Percentiles rank a stretch among this genome's conserved stretches.
Evolutionary conservation across 2,113 vertebrate genomes (phyloP).

Genomic region (Meles meles): DNA sequence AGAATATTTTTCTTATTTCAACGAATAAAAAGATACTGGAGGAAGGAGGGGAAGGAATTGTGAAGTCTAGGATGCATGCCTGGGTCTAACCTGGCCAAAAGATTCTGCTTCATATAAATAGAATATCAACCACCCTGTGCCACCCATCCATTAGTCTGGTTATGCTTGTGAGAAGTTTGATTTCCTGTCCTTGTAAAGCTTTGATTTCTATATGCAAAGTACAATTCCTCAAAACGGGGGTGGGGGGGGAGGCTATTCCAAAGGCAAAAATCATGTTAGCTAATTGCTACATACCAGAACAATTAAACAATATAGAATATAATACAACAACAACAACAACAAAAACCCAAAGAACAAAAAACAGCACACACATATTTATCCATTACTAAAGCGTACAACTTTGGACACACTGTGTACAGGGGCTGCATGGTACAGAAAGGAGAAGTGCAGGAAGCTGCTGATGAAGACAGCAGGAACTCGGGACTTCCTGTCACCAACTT

Average conservation of each 20-base stretch:
- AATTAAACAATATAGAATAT: neutral
- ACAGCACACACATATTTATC: neutral
- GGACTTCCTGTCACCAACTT: no score
- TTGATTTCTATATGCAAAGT: neutral
- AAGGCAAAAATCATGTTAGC: neutral
- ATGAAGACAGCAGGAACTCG: accelerated
- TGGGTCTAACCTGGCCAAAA: neutral
- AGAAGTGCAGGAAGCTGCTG: neutral
- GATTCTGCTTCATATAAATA: neutral
- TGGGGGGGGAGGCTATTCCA: no score
- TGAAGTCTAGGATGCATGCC: no score
- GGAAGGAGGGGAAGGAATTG: no score
- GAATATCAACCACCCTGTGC: neutral
- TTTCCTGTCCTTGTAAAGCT: neutral
- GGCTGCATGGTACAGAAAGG: accelerated
- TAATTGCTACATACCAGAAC: neutral
- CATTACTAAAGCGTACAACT: accelerated
- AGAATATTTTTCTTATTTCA: neutral
- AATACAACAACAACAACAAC: neutral
- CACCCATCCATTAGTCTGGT: accelerated
- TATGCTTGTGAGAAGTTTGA: neutral
- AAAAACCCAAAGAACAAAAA: neutral
- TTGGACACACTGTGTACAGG: no score
- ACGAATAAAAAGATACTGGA: no score
- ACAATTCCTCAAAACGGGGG: neutral